Evolutionary conservation across 2,888 invertebrate species (phyloP).

Genomic region (Prosopocoilus inquinatus): DNA sequence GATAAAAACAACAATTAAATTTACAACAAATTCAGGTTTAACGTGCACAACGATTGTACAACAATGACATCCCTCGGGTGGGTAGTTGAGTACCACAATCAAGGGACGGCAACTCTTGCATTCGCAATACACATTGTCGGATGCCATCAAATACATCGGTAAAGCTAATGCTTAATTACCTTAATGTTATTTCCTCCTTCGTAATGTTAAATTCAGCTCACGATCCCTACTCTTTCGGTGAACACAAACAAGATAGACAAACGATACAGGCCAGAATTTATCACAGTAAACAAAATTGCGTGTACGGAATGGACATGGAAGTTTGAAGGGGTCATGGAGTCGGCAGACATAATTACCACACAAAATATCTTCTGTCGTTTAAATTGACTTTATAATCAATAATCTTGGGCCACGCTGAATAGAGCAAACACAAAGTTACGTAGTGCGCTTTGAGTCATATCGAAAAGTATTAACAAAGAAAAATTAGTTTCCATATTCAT

Average conservation of each 20-base stretch:
- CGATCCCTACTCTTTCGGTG: slow-evolving; percentile 18
- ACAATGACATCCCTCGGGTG: slow-evolving; percentile 19
- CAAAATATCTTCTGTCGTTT: slow-evolving; percentile 40
- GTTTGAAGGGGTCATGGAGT: slow-evolving; percentile 24
- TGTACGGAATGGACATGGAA: slow-evolving; percentile 27
- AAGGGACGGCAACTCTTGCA: slow-evolving; percentile 20
- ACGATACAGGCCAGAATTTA: slow-evolving; percentile 22
- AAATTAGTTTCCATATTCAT: too few species aligned
- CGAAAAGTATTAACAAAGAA: too few species aligned
- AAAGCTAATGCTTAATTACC: slow-evolving; percentile 34
- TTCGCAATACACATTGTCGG: slow-evolving; percentile 26
- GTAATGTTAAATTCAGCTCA: slow-evolving; percentile 21
- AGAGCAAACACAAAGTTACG: not conserved
- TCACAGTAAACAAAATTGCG: slow-evolving; percentile 32
- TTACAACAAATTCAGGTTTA: not conserved
- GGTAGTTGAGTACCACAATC: slow-evolving; percentile 18
- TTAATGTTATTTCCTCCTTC: slow-evolving; percentile 32
- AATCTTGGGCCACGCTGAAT: slow-evolving; percentile 20
- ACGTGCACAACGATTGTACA: slow-evolving; percentile 1
- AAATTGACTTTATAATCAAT: slow-evolving; percentile 38
- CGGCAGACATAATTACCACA: slow-evolving; percentile 36
- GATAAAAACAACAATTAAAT: too few species aligned
- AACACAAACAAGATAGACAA: slow-evolving; percentile 21
- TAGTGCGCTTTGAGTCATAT: too few species aligned
- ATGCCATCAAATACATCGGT: slow-evolving; percentile 22